These are phyloP conservation scores for Tetheella fluctuosa DNA, from an alignment of 2,888 invertebrate genomes.

Conservation along the genomic window DNA sequence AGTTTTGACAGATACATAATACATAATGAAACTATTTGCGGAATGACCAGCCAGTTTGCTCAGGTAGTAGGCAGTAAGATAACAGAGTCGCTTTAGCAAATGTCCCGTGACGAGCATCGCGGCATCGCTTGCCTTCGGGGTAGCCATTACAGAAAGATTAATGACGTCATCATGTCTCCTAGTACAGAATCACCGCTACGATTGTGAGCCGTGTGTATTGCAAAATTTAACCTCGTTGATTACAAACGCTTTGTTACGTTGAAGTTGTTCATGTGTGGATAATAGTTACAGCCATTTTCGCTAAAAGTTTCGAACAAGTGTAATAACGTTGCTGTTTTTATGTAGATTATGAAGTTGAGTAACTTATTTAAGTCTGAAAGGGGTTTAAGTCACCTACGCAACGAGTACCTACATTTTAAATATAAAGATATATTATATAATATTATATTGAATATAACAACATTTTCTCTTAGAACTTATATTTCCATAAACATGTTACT, in stretches of 20 bases:
- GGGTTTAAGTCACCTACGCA: too few species aligned
- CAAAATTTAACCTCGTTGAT: slow-evolving; percentile 15
- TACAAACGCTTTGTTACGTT: not conserved
- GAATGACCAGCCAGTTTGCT: slow-evolving; percentile 30
- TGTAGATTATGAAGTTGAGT: not conserved
- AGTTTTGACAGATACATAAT: not conserved
- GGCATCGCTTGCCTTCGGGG: slow-evolving; percentile 54
- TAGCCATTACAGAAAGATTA: slow-evolving; percentile 73
- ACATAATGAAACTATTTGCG: slow-evolving; percentile 18
- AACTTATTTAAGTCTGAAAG: not conserved
- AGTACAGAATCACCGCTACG: slow-evolving; percentile 55
- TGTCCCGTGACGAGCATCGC: slow-evolving; percentile 62
- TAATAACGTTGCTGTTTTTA: not conserved
- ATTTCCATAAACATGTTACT: too few species aligned
- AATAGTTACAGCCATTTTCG: not conserved
- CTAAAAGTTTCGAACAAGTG: not conserved
- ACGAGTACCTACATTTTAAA: too few species aligned
- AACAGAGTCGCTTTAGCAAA: slow-evolving; percentile 53
- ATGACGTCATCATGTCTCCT: slow-evolving; percentile 73
- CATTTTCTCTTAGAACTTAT: too few species aligned
- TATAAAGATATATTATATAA: too few species aligned
- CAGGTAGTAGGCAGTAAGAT: slow-evolving; percentile 39
- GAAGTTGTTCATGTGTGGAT: not conserved
- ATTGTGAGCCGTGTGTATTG: slow-evolving; percentile 26
- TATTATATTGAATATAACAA: too few species aligned